These are phyloP conservation scores for mouse (Mus musculus) DNA, from an alignment of 2,113 vertebrate species.

Conservation along the genomic window DNA sequence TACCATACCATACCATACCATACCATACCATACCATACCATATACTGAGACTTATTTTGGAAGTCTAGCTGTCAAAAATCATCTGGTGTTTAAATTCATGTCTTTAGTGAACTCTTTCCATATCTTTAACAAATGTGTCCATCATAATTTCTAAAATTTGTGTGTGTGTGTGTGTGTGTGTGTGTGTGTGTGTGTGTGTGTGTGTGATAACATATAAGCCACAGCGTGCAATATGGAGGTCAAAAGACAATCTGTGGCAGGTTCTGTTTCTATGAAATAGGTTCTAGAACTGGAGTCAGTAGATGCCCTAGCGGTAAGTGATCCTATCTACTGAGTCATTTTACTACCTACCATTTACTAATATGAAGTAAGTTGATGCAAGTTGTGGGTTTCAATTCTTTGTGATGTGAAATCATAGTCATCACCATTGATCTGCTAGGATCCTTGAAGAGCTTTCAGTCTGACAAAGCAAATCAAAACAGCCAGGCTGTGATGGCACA, in stretches of 20 bases:
- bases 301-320: background rate
- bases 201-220: background rate
- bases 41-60: background rate
- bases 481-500: no score
- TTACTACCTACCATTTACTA: background rate
- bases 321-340: background rate
- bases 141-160: background rate
- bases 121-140: background rate
- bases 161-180: background rate
- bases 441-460: background rate
- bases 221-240: background rate
- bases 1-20: no score
- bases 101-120: background rate
- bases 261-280: background rate
- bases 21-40: no score
- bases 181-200: background rate
- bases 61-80: background rate
- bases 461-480: no score
- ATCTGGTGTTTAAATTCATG: background rate
- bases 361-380: background rate
- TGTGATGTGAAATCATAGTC: background rate
- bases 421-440: conserved; percentile 12
- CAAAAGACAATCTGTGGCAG: background rate
- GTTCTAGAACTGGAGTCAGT: background rate
- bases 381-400: background rate